These are phyloP conservation scores for Sphaeridia pumilis DNA, from an alignment of 2,888 invertebrate genomes.

Conservation along the genomic window DNA sequence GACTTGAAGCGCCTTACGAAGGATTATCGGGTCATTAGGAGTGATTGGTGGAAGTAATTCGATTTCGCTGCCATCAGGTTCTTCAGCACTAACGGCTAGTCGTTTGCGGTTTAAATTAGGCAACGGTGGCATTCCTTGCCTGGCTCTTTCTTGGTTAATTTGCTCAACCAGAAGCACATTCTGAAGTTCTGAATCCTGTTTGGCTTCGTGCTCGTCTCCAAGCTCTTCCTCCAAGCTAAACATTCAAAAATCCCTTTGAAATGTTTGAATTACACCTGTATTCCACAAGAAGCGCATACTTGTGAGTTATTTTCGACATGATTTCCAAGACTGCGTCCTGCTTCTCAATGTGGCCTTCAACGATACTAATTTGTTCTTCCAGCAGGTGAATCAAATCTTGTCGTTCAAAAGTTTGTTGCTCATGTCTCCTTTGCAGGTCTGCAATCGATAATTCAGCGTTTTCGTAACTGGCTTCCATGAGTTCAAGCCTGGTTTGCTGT, in stretches of 20 bases:
- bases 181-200: constrained; percentile 24
- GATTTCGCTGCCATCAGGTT: not conserved
- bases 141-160: constrained; percentile 10
- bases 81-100: constrained; percentile 1
- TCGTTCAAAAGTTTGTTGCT: constrained; percentile 11
- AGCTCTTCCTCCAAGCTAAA: constrained; percentile 11
- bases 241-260: not conserved
- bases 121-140: constrained; percentile 4
- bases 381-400: constrained; percentile 1
- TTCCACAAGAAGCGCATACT: not conserved
- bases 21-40: constrained; percentile 16
- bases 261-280: not conserved
- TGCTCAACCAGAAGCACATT: constrained; percentile 19
- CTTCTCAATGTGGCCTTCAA: constrained; percentile 8
- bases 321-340: constrained; percentile 12
- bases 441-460: too few relatives aligned
- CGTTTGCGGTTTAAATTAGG: not conserved
- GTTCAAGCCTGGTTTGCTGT: too few relatives aligned
- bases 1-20: constrained; percentile 12
- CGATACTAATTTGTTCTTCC: constrained; percentile 3
- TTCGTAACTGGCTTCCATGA: too few relatives aligned
- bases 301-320: constrained; percentile 9
- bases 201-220: constrained; percentile 19
- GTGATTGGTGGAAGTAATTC: not conserved
- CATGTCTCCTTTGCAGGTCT: constrained; percentile 3